Conservation (phyloP, 92 coral and sea anemone genomes). For the Meandrina meandrites region DNA sequence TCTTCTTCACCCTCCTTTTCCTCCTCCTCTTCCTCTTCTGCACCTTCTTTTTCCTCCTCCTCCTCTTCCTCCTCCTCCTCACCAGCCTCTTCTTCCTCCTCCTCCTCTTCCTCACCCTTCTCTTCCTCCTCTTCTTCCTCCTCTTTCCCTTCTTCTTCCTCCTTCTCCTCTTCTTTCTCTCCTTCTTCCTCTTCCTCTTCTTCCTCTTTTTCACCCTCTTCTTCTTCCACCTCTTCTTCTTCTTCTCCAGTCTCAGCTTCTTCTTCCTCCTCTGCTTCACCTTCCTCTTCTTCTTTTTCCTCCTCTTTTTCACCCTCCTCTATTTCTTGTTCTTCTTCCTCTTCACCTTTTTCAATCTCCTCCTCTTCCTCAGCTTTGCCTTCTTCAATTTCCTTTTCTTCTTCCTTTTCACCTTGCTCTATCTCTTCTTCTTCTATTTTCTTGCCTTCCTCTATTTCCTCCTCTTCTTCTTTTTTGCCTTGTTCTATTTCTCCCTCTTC, state of each 20-base stretch:
- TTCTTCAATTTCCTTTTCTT: conserved; percentile 27
- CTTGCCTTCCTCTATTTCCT: conserved; percentile 11
- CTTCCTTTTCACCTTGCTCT: conserved; percentile 32
- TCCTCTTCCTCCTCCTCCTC: conserved; percentile 18
- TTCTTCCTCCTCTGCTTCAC: conserved; percentile 25
- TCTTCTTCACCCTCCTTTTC: conserved; percentile 8
- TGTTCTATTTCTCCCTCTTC: conserved; percentile 30
- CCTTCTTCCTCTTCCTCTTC: conserved; percentile 21
- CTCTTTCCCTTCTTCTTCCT: conserved; percentile 17
- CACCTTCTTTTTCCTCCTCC: conserved; percentile 5
- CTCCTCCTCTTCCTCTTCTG: conserved; percentile 7
- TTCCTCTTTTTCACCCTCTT: conserved; percentile 30
- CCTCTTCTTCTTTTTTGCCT: conserved; percentile 30
- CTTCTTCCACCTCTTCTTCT: conserved; percentile 47
- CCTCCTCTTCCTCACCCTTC: conserved; percentile 16
- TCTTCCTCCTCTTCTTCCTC: conserved; percentile 21
- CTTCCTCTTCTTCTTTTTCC: conserved; percentile 30
- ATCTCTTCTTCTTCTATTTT: conserved; percentile 14
- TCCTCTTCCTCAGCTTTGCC: conserved; percentile 24
- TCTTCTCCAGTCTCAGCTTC: conserved; percentile 27
- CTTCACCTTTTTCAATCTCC: conserved; percentile 20
- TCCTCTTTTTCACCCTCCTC: conserved; percentile 21
- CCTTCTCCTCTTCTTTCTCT: conserved; percentile 33
- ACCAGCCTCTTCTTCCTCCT: conserved; percentile 18
- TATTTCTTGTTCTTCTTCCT: conserved; percentile 10